Conservation (phyloP, 92 coral and sea anemone genomes). For the Porites divaricata region DNA sequence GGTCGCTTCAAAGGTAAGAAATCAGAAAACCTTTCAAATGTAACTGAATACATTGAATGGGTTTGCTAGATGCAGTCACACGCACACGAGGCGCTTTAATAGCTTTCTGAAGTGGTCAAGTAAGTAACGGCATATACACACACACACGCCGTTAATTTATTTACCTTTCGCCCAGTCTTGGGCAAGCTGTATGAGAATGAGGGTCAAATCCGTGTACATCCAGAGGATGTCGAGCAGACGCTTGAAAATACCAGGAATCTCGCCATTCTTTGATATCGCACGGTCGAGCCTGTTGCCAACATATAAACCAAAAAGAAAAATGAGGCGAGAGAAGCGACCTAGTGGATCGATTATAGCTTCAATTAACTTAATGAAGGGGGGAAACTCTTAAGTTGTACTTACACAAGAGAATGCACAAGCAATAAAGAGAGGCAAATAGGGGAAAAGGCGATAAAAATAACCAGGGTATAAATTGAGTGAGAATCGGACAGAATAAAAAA, state of each 20-base stretch:
- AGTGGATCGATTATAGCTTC: slow-evolving; percentile 34
- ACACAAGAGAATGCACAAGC: slow-evolving; percentile 8
- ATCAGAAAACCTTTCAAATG: slow-evolving; percentile 13
- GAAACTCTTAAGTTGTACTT: slow-evolving; percentile 10
- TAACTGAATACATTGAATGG: slow-evolving; percentile 11
- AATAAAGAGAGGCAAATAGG: background rate
- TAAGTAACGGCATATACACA: background rate
- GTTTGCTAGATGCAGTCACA: slow-evolving; percentile 8
- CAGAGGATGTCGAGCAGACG: slow-evolving; percentile 82
- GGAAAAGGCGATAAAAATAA: background rate
- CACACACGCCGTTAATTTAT: slow-evolving; percentile 21
- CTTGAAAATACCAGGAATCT: slow-evolving; percentile 88
- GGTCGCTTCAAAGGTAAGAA: background rate
- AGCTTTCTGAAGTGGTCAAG: slow-evolving; percentile 69
- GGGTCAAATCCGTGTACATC: slow-evolving; percentile 93
- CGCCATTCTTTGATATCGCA: slow-evolving; percentile 95
- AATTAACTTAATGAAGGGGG: slow-evolving; percentile 43
- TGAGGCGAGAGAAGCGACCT: slow-evolving; percentile 5
- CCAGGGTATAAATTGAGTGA: background rate
- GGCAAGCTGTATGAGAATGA: slow-evolving; percentile 85
- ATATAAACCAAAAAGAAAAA: slow-evolving; percentile 10
- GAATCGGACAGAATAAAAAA: slow-evolving; percentile 46
- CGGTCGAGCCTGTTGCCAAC: slow-evolving; percentile 79
- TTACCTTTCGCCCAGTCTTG: slow-evolving; percentile 95
- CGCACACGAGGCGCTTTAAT: slow-evolving; percentile 52